Evolutionary conservation across 2,888 invertebrate species (phyloP), one percentile per base, ranked within the genome.

Genomic region (Eueremaeus valkanovi): DNA sequence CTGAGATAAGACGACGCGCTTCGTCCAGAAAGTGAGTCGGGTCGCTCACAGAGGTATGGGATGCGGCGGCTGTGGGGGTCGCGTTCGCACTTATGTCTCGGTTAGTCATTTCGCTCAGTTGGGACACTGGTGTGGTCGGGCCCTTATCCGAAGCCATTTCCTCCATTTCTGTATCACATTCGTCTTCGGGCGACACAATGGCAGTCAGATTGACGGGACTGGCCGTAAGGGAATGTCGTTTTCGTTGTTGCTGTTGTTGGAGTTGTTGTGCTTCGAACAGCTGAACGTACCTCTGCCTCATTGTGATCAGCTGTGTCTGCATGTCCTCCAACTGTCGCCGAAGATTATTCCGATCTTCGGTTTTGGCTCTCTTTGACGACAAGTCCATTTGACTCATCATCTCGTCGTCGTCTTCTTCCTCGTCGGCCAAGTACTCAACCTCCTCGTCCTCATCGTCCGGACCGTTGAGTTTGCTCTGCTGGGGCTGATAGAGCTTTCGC

Each of bases 401-500:
- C 6, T 92, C 85, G 92, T 92, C 81, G 91, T 66, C 76, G 21
- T 70, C 72, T 68, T 79, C 80, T 49, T 87, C 87, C 76, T 88
- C 87, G 72, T 88, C 84, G 76, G 86, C 86, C 29, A 87, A 85
- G 74, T 89, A 89, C 73, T 88, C 85, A 29, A 79, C 81, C 61
- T 79, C 79, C 36, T 78, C 78, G 9, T 79, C 79, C 21, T 81
- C 81, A 31, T 80, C 82, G 66, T 55, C 11, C 3, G 55, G 55
- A 21, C 73, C 76, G 68, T 68, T 75, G 27, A 76, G 58, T 73
- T 80, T 80, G 84, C 95, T 93, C 82, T 95, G 95, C 84, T 95
- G 94, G 16, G 96, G 96, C 82, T 95, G 94, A 83, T 95, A 95
- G 40, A 95, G 87, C 85, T 97, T 97, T 70, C 96, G 88, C 85